Evolutionary conservation across 1,140 invertebrate genomes (phyloP).

Genomic region (Nasonia giraulti): DNA sequence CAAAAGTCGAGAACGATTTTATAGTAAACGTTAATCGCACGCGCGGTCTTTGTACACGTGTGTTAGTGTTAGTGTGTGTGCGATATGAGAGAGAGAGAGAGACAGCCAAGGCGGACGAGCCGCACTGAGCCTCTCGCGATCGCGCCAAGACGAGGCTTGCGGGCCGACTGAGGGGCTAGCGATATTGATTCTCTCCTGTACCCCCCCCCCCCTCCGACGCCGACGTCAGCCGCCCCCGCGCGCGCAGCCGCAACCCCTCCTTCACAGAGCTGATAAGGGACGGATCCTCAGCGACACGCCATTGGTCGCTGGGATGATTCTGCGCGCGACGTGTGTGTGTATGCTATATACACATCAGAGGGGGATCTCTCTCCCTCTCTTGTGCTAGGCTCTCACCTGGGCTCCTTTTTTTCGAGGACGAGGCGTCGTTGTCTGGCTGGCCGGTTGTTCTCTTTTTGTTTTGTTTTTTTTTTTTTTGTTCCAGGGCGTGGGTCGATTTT

Average conservation of each 20-base stretch:
- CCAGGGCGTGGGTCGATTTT: too few species aligned
- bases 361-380: too few species aligned
- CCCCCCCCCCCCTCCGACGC: background rate
- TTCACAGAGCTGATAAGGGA: background rate
- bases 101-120: background rate
- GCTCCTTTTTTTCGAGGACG: too few species aligned
- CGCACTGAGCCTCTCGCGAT: conserved; percentile 36
- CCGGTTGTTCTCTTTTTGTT: too few species aligned
- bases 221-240: background rate
- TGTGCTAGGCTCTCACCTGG: too few species aligned
- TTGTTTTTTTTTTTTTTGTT: too few species aligned
- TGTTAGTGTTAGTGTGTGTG: too few species aligned
- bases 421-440: too few species aligned
- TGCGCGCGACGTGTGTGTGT: background rate
- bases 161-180: conserved; percentile 42
- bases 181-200: conserved; percentile 46
- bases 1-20: too few species aligned
- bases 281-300: background rate
- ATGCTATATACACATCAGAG: background rate
- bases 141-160: conserved; percentile 45
- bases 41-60: too few species aligned
- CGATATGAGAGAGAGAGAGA: background rate
- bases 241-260: background rate
- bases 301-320: conserved; percentile 10
- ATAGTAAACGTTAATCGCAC: too few species aligned